Conservation (phyloP, 2,888 invertebrate species). For the Diaprepes abbreviatus region DNA sequence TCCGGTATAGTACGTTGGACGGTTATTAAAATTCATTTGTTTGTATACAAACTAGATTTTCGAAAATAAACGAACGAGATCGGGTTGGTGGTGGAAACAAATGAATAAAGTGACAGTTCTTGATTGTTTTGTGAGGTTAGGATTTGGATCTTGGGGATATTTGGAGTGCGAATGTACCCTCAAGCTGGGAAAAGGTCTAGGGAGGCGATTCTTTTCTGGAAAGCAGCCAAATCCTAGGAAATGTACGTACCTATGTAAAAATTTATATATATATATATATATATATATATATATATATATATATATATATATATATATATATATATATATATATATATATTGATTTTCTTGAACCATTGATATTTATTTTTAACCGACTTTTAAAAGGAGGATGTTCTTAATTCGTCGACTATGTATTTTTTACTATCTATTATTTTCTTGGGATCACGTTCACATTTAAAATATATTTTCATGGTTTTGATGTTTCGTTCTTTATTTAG, state of each 20-base stretch:
- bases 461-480: too few species aligned
- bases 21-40: conserved; percentile 22
- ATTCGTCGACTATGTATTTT: too few species aligned
- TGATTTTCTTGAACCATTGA: too few species aligned
- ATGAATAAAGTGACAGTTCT: conserved; percentile 44
- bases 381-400: too few species aligned
- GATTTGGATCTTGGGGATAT: conserved; percentile 1
- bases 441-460: too few species aligned
- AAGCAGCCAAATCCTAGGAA: background rate
- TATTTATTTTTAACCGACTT: too few species aligned
- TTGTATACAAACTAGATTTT: conserved; percentile 30
- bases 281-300: too few species aligned
- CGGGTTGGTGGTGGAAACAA: conserved; percentile 30
- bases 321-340: too few species aligned
- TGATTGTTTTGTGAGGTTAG: conserved; percentile 50
- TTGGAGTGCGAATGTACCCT: background rate
- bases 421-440: too few species aligned
- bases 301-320: too few species aligned
- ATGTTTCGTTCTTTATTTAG: too few species aligned
- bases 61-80: background rate
- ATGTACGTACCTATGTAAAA: conserved; percentile 4
- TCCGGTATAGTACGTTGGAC: conserved; percentile 14
- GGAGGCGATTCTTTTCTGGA: background rate
- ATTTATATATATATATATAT: too few species aligned
- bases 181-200: background rate